Base-by-base conservation (phyloP, 2,113 vertebrate genomes). In the Tupaia tana region DNA sequence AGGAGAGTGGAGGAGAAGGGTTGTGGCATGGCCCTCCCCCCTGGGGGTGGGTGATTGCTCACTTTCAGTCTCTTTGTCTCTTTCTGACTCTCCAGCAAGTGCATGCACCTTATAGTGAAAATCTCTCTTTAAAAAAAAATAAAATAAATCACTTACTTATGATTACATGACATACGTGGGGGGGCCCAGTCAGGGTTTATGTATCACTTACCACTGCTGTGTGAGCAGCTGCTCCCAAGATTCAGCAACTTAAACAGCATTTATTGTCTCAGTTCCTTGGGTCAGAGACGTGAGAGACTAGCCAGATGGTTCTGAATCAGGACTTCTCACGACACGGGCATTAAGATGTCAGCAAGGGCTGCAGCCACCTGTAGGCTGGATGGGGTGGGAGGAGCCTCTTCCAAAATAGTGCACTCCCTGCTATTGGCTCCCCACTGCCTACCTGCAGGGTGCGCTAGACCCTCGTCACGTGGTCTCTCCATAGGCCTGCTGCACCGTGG, bases 331-430 rank as follows among this genome's bases (percentile, higher is more conserved):
- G 24, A 25, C 2, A 7, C 25, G 29, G 64, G 64, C 69, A 34
- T 31, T 29, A 58, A 31, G 91, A 81, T 29, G 58, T 58, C 11
- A 9, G 2, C 12, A 0, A 8, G 27, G 22, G 77, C 25, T 52
- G 5, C 12, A 6, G 59, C 19, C 56, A 9, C 22, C 25, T 0
- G 19, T 59, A 66, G 66, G 34, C 52, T 79, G 58, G 34, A 9
- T 43, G 19, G 34, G 27, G 14, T 19, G 11, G 12, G 29, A 54
- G 25, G 75, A 34, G 22, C n/a, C 2, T 1, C 58, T 93, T 86
- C 58, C 52, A 16, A 43, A 58, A 79, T 0, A 29, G 27, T 0
- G 0, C 13, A 4, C 61, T 63, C 66, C 0, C 52, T 63, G 81
- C 15, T 83, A 0, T 43, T 70, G 54, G n/a, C 25, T 92, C 66